Percentiles rank a stretch among this genome's conserved stretches.
Conservation (phyloP, 2,113 vertebrate species). For the Cathartes aura region DNA sequence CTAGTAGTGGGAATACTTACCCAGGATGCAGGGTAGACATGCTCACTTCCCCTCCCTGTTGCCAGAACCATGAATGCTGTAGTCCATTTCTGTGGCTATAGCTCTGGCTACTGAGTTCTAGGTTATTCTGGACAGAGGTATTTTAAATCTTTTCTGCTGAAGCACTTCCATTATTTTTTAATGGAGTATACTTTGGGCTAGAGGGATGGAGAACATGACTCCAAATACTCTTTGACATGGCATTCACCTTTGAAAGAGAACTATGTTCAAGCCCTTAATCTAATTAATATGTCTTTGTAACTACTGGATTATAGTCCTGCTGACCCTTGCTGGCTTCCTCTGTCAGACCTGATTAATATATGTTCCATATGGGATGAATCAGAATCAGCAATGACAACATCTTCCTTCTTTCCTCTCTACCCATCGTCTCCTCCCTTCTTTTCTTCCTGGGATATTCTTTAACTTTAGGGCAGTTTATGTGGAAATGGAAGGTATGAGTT, state of each 20-base stretch:
- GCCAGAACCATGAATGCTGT: not conserved
- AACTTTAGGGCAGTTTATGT: not conserved
- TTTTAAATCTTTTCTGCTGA: not conserved
- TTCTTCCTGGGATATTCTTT: slow-evolving; percentile 13
- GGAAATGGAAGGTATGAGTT: slow-evolving; percentile 40
- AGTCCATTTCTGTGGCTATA: not conserved
- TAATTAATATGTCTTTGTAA: not conserved
- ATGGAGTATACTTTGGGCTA: not conserved
- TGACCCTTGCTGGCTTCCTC: not conserved
- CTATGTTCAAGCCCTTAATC: not conserved
- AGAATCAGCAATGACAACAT: not conserved
- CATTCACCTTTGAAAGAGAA: not conserved
- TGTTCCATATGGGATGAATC: not conserved
- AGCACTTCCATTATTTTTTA: not conserved
- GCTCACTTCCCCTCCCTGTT: not conserved
- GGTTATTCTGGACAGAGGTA: not conserved
- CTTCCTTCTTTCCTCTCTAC: not conserved
- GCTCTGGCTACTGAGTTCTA: not conserved
- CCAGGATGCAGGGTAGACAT: not conserved
- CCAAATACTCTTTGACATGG: not conserved
- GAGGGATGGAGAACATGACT: not conserved
- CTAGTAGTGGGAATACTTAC: not conserved
- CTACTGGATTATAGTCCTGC: not conserved
- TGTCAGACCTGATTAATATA: not conserved
- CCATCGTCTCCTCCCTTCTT: not conserved